Conservation (phyloP, 2,888 invertebrate genomes). For the Thera britannica region DNA sequence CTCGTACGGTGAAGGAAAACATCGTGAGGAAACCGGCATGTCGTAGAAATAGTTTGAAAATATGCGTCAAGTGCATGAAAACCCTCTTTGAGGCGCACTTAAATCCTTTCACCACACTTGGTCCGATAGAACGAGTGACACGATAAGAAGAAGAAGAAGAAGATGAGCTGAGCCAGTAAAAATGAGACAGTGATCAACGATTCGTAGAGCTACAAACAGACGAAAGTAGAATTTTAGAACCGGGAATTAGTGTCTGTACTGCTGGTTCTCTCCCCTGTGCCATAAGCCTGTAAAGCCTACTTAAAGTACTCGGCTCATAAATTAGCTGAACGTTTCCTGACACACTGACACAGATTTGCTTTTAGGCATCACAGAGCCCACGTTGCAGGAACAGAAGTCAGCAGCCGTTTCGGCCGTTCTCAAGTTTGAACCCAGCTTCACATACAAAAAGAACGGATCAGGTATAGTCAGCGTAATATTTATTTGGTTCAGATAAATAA, state of each 20-base stretch:
- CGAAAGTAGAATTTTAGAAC: no score
- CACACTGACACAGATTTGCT: slow-evolving; percentile 54
- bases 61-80: no score
- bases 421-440: slow-evolving; percentile 38
- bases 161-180: no score
- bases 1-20: no score
- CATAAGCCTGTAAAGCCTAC: slow-evolving; percentile 39
- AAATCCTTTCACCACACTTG: no score
- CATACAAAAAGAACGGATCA: slow-evolving; percentile 35
- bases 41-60: no score
- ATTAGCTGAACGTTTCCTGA: slow-evolving; percentile 50
- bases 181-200: no score
- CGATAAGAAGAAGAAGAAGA: no score
- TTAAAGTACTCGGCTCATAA: slow-evolving; percentile 54
- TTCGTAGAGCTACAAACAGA: no score
- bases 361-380: slow-evolving; percentile 62
- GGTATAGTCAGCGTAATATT: slow-evolving; percentile 35
- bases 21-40: no score
- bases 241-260: neutral
- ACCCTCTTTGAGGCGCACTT: no score
- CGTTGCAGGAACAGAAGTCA: slow-evolving; percentile 54
- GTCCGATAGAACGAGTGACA: no score
- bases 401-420: slow-evolving; percentile 52
- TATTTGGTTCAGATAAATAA: neutral
- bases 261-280: slow-evolving; percentile 9